Conservation (phyloP, 1,140 invertebrate species). For the Phenacoccus solenopsis region DNA sequence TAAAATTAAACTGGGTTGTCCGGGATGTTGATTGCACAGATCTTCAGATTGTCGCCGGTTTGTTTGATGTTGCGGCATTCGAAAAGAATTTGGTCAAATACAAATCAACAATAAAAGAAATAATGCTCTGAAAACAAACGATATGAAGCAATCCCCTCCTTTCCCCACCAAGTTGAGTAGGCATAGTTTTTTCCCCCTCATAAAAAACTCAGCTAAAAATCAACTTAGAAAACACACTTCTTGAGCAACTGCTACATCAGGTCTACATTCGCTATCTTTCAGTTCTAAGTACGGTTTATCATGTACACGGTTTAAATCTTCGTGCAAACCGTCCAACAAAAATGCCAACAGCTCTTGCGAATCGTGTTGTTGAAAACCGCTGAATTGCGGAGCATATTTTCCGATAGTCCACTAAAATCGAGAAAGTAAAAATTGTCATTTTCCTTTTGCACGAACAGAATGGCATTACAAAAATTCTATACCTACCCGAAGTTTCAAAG, state of each 20-base stretch:
- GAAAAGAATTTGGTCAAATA: no score
- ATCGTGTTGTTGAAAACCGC: slow-evolving; percentile 79
- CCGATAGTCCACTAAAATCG: slow-evolving; percentile 58
- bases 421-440: slow-evolving; percentile 19
- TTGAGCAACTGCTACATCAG: slow-evolving; percentile 59
- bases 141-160: no score
- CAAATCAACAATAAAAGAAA: no score
- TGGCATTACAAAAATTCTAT: not conserved
- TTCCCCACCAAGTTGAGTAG: no score
- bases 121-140: no score
- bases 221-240: slow-evolving; percentile 35
- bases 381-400: slow-evolving; percentile 68
- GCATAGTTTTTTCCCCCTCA: no score
- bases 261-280: slow-evolving; percentile 61
- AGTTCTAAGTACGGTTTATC: slow-evolving; percentile 56
- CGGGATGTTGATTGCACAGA: no score
- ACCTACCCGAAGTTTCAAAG: slow-evolving; percentile 58
- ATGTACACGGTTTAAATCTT: slow-evolving; percentile 69
- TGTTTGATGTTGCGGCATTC: no score
- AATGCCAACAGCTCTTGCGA: slow-evolving; percentile 79
- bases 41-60: no score
- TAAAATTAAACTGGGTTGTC: no score
- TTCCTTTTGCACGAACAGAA: not conserved
- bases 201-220: not conserved
- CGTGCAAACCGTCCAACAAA: slow-evolving; percentile 75